A percentile compares a stretch with the other conserved stretches of the same genome.
These are phyloP conservation scores for Astur gentilis DNA, from an alignment of 2,113 vertebrate species.

Conservation along the genomic window DNA sequence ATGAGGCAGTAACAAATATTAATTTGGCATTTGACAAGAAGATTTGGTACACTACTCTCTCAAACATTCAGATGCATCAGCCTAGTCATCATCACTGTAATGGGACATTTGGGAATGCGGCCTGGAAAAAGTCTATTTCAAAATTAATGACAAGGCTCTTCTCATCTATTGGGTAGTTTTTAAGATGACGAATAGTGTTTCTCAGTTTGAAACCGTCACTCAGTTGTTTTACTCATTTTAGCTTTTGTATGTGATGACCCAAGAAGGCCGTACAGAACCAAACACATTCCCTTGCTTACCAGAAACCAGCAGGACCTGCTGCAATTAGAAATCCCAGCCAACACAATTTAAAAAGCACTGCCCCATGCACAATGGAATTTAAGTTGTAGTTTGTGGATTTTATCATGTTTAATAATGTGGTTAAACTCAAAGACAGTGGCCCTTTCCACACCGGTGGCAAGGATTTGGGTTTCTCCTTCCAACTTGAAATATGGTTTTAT, in stretches of 20 bases:
- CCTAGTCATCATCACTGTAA: not conserved
- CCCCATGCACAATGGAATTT: not conserved
- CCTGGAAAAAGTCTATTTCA: not conserved
- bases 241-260: not conserved
- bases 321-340: not conserved
- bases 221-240: not conserved
- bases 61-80: not conserved
- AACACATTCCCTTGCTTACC: not conserved
- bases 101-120: not conserved
- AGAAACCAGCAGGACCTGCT: not conserved
- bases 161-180: not conserved
- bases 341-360: not conserved
- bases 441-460: not conserved
- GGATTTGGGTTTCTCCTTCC: not conserved
- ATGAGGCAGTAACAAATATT: not conserved
- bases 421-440: not conserved
- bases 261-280: not conserved
- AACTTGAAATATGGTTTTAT: not conserved
- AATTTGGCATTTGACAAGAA: not conserved
- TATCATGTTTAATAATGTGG: not conserved
- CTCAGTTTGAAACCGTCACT: not conserved
- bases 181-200: not conserved
- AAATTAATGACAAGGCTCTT: not conserved
- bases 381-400: not conserved
- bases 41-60: not conserved